Evolutionary conservation across 2,797 vertebrate genomes (phyloP), one percentile per base, ranked within the genome.

Genomic region (Dipus sagitta): DNA sequence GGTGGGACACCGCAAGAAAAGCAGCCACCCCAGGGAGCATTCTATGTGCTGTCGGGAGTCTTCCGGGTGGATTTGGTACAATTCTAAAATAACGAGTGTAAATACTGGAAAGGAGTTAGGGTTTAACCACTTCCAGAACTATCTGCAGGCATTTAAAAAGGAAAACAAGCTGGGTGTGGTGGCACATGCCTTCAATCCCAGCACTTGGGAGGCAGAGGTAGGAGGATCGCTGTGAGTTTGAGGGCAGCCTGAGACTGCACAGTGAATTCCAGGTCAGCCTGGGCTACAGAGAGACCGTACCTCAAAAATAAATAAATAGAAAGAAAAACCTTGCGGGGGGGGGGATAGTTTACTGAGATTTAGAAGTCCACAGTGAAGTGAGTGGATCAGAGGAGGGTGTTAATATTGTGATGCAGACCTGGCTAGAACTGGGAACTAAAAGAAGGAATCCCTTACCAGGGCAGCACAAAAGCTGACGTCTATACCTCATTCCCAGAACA

Each of bases 401-500:
- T 20, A 3, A 62, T 14, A 12, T 18, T 0, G 28, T 26, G 30
- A 62, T 47, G 52, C 58, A 24, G 52, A 15, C n/a, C 62, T 38
- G 28, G 24, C 8, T 26, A 26, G 12, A 12, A 1, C 2, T 0
- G 0, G 3, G 3, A 4, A 15, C 20, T 0, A 20, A 20, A 8
- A 32, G 32, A 38, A 20, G 21, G 70, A 20, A 10, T 32, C 3
- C 42, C 7, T 9, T 20, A 1, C 4, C 12, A 20, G 38, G 24
- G 12, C 13, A 10, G 5, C 6, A 0, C 52, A 38, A 9, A 3
- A 4, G 30, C 42, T 52, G 28, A 17, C 18, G 7, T 47, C 18
- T 47, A 2, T 21, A 2, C 10, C 14, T 32, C 24, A 10, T 17
- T 7, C 42, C 91, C 71, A 52, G n/a, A 9, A 10, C 42, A 0